Evolutionary conservation across 2,797 vertebrate genomes (phyloP).

Genomic region (Danio aesculapii): DNA sequence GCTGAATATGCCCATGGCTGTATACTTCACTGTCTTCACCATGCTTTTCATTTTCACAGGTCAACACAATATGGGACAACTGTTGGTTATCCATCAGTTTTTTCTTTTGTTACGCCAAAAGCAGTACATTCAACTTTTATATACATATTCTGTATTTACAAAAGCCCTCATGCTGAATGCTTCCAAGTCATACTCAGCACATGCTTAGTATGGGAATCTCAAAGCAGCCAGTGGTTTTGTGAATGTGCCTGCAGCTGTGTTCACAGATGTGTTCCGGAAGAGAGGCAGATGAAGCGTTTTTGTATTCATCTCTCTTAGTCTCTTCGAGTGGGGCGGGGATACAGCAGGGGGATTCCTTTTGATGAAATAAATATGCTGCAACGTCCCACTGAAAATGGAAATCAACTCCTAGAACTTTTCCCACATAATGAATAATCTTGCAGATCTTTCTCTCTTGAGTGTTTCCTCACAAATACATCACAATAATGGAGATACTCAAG

Average conservation of each 20-base stretch:
- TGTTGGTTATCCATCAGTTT: not conserved
- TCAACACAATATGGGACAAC: not conserved
- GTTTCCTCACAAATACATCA: not conserved
- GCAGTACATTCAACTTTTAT: not conserved
- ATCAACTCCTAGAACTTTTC: constrained; percentile 27
- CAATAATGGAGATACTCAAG: constrained; percentile 1
- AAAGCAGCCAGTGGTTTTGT: not conserved
- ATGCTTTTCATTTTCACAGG: not conserved
- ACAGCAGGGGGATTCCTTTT: constrained; percentile 24
- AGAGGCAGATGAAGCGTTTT: not conserved
- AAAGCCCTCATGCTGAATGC: not conserved
- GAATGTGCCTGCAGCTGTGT: constrained; percentile 26
- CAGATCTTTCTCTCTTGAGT: not conserved
- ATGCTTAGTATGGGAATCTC: not conserved
- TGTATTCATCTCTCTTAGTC: not conserved
- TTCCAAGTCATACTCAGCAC: not conserved
- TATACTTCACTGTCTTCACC: not conserved
- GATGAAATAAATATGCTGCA: constrained; percentile 27
- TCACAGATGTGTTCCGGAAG: constrained; percentile 25
- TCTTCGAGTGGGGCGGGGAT: not conserved
- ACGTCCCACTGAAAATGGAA: constrained; percentile 10
- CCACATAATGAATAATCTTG: not conserved
- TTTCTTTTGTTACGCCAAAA: not conserved
- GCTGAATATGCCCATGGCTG: constrained; percentile 12
- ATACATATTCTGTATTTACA: not conserved